Conservation (phyloP, 2,888 invertebrate genomes). For the Macropis europaea region DNA sequence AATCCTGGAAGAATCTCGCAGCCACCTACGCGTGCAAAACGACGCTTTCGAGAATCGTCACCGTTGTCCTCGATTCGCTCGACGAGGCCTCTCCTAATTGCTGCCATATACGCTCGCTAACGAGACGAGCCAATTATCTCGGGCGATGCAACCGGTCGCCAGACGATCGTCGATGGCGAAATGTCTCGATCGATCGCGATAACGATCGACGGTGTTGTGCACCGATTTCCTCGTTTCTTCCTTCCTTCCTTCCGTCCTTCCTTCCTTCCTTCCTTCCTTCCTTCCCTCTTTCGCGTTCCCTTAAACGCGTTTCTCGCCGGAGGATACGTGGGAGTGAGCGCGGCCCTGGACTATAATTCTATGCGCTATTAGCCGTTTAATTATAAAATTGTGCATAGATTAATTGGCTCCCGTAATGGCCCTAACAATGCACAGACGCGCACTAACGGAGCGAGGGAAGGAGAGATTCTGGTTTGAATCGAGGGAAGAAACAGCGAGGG, state of each 20-base stretch:
- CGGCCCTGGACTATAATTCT: conserved; percentile 78
- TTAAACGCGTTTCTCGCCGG: conserved; percentile 27
- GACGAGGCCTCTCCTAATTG: conserved; percentile 37
- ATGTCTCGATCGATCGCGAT: too few species aligned
- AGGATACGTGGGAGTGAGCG: conserved; percentile 75
- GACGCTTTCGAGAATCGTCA: neutral
- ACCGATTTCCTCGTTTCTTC: conserved; percentile 37
- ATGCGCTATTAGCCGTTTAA: conserved; percentile 79
- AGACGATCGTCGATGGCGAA: too few species aligned
- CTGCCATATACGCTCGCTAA: conserved; percentile 61
- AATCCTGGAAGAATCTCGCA: too few species aligned
- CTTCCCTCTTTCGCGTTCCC: conserved; percentile 27
- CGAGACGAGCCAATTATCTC: conserved; percentile 76
- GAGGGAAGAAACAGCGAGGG: conserved; percentile 27
- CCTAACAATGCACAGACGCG: conserved; percentile 71
- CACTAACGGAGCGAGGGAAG: conserved; percentile 43
- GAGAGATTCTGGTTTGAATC: conserved; percentile 23
- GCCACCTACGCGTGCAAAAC: conserved; percentile 22
- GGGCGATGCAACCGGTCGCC: too few species aligned
- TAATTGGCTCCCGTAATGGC: conserved; percentile 79
- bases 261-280: conserved; percentile 21
- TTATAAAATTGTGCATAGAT: conserved; percentile 79
- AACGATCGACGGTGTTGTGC: too few species aligned
- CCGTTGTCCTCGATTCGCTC: conserved; percentile 41
- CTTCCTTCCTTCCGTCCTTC: conserved; percentile 36